Evolutionary conservation across 2,888 invertebrate genomes (phyloP).

Genomic region (Quadroppia sp.): DNA sequence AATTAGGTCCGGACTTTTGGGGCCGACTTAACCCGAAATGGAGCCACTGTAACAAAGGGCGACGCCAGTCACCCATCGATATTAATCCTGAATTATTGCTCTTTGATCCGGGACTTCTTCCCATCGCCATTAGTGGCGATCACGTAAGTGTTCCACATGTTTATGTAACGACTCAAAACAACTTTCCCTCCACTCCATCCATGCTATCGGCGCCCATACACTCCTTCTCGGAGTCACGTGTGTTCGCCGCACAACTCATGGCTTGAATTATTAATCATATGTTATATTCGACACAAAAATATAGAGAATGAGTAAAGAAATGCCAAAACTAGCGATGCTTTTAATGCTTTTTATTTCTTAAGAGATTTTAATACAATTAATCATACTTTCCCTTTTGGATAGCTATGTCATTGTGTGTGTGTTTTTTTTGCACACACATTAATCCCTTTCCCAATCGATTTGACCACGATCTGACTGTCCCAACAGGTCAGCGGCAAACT

Average conservation of each 20-base stretch:
- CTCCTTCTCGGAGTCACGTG: neutral
- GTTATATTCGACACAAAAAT: neutral
- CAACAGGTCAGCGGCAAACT: slow-evolving; percentile 78
- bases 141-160: slow-evolving; percentile 62
- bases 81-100: slow-evolving; percentile 87
- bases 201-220: neutral
- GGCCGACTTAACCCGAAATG: slow-evolving; percentile 96
- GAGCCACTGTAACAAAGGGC: slow-evolving; percentile 93
- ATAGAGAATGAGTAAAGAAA: neutral
- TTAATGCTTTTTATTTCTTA: neutral
- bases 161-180: neutral
- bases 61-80: slow-evolving; percentile 94
- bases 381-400: neutral
- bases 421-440: no score
- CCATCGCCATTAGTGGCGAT: slow-evolving; percentile 86
- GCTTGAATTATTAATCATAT: slow-evolving; percentile 14
- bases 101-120: slow-evolving; percentile 88
- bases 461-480: slow-evolving; percentile 6
- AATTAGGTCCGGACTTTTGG: slow-evolving; percentile 91
- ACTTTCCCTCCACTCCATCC: neutral
- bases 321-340: neutral
- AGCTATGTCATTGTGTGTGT: neutral
- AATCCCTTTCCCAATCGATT: no score
- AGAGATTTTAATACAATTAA: neutral
- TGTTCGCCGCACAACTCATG: neutral